A percentile compares a stretch with the other conserved stretches of the same genome.
These are phyloP conservation scores for Drosophila sordidula DNA, from an alignment of 2,888 invertebrate genomes.

Conservation along the genomic window DNA sequence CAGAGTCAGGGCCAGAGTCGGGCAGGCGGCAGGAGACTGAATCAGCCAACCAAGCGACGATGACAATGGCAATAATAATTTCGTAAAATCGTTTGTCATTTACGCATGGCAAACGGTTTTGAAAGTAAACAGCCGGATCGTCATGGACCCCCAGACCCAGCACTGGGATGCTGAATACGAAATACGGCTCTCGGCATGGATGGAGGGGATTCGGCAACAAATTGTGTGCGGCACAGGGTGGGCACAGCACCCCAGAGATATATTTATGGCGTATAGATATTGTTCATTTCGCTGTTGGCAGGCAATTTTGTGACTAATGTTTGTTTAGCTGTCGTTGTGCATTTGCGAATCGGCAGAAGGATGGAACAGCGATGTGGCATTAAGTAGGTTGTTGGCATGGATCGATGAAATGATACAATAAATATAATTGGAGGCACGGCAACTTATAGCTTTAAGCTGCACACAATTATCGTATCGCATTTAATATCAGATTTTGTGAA, in stretches of 20 bases:
- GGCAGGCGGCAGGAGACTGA: constrained; percentile 1
- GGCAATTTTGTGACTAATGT: constrained; percentile 81
- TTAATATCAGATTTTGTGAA: not conserved
- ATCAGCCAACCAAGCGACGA: constrained; percentile 56
- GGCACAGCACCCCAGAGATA: constrained; percentile 59
- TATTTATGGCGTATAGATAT: constrained; percentile 76
- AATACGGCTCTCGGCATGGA: not conserved
- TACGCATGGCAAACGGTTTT: constrained; percentile 82
- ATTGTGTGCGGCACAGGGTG: constrained; percentile 12
- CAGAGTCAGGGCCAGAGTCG: constrained; percentile 4
- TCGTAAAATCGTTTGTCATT: constrained; percentile 81
- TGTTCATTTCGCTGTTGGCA: constrained; percentile 75
- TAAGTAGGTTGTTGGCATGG: constrained; percentile 15
- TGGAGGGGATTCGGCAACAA: not conserved
- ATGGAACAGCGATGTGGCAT: constrained; percentile 2
- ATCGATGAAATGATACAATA: constrained; percentile 1
- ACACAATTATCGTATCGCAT: constrained; percentile 7
- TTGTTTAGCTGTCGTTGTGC: constrained; percentile 78
- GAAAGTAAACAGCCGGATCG: constrained; percentile 79
- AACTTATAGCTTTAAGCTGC: constrained; percentile 9
- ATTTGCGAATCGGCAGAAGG: constrained; percentile 52
- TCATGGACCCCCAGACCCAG: constrained; percentile 55
- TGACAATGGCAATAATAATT: constrained; percentile 81
- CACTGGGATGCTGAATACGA: constrained; percentile 21
- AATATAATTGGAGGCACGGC: constrained; percentile 11